A percentile compares a stretch with the other conserved stretches of the same genome.
phyloP scores from a whole-genome alignment of 1,140 invertebrate species.

The Capitella teleta region DNA sequence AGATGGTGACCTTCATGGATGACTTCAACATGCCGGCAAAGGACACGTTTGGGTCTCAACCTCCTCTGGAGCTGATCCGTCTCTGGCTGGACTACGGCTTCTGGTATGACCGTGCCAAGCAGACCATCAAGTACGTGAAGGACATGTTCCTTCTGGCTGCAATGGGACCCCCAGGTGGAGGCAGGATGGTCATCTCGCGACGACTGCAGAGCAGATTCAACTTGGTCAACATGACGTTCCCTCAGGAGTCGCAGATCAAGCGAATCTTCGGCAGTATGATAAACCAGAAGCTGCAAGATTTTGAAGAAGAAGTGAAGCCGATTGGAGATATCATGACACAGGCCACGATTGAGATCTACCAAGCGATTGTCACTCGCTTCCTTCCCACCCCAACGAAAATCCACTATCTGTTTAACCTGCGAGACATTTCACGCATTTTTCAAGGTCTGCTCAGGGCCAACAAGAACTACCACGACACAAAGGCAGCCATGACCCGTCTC shows the following conservation, averaged over 20 bases:
- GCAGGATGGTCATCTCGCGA: conserved; percentile 60
- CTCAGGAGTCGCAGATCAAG: conserved; percentile 59
- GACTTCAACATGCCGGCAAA: conserved; percentile 84
- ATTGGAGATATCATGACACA: conserved; percentile 48
- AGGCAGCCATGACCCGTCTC: conserved; percentile 54
- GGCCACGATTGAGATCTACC: conserved; percentile 64
- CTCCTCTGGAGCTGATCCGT: conserved; percentile 69
- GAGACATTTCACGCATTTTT: conserved; percentile 67
- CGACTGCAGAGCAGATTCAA: conserved; percentile 67
- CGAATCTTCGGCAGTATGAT: conserved; percentile 74
- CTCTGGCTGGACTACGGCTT: conserved; percentile 78
- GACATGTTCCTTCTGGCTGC: conserved; percentile 64
- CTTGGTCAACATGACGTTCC: conserved; percentile 70
- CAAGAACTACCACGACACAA: conserved; percentile 62
- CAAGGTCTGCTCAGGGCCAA: conserved; percentile 64
- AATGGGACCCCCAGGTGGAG: conserved; percentile 71
- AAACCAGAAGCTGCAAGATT: conserved; percentile 61
- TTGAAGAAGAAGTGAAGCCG: conserved; percentile 64
- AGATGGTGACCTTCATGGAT: conserved; percentile 71
- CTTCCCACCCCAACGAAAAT: conserved; percentile 75
- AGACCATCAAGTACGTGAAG: conserved; percentile 60
- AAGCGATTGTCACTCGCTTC: conserved; percentile 56
- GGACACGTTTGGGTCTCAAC: conserved; percentile 72
- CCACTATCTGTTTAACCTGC: conserved; percentile 76
- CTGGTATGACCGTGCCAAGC: conserved; percentile 55